A percentile compares a stretch with the other conserved stretches of the same genome.
phyloP scores from a whole-genome alignment of 2,797 vertebrate species.

The Anolis apletophallus region DNA sequence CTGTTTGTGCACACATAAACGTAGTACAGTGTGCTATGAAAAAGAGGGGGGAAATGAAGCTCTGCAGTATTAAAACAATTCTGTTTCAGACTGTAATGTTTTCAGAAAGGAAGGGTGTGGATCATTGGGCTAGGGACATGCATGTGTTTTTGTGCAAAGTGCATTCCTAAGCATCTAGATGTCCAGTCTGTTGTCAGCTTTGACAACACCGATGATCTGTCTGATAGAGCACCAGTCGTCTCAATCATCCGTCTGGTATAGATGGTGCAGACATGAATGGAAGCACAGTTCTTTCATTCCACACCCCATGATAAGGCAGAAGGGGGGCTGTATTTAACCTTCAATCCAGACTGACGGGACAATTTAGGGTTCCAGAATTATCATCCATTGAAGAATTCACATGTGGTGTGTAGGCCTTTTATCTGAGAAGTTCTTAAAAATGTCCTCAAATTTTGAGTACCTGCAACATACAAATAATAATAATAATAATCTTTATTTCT shows the following conservation, averaged over 20 bases:
- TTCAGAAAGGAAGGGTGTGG: neutral
- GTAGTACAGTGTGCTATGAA: neutral
- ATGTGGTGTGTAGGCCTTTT: too few relatives aligned
- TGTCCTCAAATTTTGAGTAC: too few relatives aligned
- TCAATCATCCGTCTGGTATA: neutral
- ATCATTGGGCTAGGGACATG: neutral
- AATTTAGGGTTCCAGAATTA: too few relatives aligned
- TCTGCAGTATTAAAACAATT: neutral
- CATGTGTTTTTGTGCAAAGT: neutral
- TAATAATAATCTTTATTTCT: too few relatives aligned
- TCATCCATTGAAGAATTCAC: too few relatives aligned
- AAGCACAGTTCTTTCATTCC: neutral
- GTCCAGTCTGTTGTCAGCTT: neutral
- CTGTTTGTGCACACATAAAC: neutral
- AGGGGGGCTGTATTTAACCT: neutral
- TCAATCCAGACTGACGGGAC: too few relatives aligned
- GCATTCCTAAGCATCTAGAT: neutral
- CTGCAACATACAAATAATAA: too few relatives aligned
- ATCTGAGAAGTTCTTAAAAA: too few relatives aligned
- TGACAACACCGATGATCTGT: neutral
- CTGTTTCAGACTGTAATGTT: neutral
- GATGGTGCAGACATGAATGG: neutral
- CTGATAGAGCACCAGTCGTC: neutral
- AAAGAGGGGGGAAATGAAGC: neutral
- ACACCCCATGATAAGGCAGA: neutral